Evolutionary conservation across 2,113 vertebrate genomes (phyloP), one percentile per base, ranked within the genome.

Genomic region (Ictidomys tridecemlineatus): DNA sequence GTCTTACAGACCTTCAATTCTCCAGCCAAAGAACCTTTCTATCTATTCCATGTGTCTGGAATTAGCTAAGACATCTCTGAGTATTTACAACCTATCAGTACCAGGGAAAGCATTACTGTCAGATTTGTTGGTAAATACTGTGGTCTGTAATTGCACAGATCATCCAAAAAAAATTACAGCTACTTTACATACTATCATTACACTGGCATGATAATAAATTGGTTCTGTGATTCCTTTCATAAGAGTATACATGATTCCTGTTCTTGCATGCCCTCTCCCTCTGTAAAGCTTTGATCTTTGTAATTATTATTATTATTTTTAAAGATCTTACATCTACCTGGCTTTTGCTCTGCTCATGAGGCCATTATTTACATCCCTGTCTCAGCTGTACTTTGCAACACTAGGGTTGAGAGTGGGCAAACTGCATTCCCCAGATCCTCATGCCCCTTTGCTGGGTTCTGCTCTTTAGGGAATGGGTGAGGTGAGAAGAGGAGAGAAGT

Each of bases 111-210:
- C 8, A 6, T 30, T 78, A 86, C 5, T 13, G 8, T 72, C 34
- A 39, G 85, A 65, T 51, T 80, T 79, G 56, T 39, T 87, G 93
- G 79, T 96, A 94, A 97, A 95, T 53, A 74, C 22, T 20, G 32
- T 26, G 42, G 28, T 79, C 67, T 85, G 63, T 86, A 70, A 87
- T 65, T 95, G 16, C 58, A 93, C 12, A 65, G 86, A 61, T 90
- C 37, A 87, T 87, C 92, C 89, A 4, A 34, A 74, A 72, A 48
- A 85, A 89, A 80, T 18, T 45, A 85, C 7, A 51, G 78, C 69
- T 76, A 63, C 22, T 83, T 96, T 86, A 92, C 26, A 79, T 39
- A 51, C 45, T n/a, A 16, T 42, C 63, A 58, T 93, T 78, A 53
- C 11, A 61, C 0, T 37, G 84, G 51, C 65, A 58, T 20, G 65